A percentile compares a stretch with the other conserved stretches of the same genome.
Conservation (phyloP, 1,140 invertebrate species). For the Ectropis grisescens region DNA sequence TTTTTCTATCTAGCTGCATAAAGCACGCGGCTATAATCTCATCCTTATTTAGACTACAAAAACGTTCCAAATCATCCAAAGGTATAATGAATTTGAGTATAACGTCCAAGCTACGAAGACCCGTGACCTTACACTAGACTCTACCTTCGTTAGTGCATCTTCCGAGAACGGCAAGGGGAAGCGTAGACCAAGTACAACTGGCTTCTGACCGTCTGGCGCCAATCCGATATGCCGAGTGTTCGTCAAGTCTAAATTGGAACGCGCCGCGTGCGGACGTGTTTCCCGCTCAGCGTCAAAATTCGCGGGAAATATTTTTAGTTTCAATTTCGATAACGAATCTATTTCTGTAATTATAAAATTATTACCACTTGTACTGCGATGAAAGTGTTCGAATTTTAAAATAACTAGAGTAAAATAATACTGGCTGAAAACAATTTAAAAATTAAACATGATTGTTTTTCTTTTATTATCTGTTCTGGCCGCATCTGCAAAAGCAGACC, state of each 20-base stretch:
- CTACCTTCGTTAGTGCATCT: background rate
- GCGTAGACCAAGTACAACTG: conserved; percentile 12
- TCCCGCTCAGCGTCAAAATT: conserved; percentile 4
- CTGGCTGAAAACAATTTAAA: conserved; percentile 15
- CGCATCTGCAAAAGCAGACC: conserved; percentile 19
- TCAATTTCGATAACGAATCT: too few species aligned
- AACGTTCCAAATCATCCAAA: too few species aligned
- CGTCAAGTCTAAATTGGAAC: conserved; percentile 9
- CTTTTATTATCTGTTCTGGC: conserved; percentile 19
- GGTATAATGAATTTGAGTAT: too few species aligned
- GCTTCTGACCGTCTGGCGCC: conserved; percentile 12
- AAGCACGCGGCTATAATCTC: background rate
- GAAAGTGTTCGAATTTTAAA: background rate
- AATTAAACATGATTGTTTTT: conserved; percentile 19
- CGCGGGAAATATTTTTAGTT: conserved; percentile 8
- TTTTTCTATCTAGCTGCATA: background rate
- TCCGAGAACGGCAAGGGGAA: background rate
- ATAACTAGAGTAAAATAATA: background rate
- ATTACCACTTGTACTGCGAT: background rate
- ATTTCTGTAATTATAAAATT: background rate
- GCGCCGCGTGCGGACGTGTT: conserved; percentile 21
- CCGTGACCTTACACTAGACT: conserved; percentile 1
- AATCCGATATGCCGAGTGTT: conserved; percentile 9
- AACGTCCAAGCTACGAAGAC: too few species aligned
- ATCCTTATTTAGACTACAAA: too few species aligned